These are phyloP conservation scores for Leucopsar rothschildi DNA, from an alignment of 2,113 vertebrate genomes.

Conservation along the genomic window DNA sequence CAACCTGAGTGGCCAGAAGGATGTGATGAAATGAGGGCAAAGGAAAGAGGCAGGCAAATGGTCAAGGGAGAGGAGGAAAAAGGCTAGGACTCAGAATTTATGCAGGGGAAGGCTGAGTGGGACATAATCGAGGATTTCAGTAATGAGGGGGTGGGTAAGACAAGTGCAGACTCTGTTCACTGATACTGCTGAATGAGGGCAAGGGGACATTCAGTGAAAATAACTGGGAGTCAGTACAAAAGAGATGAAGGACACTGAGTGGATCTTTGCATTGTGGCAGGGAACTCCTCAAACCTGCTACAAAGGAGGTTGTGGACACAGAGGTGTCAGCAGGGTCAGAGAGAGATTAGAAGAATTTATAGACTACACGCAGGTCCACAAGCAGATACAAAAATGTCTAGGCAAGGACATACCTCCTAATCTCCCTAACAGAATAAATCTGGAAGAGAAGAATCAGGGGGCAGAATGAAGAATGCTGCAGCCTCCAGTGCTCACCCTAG, in stretches of 20 bases:
- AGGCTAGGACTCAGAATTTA: not conserved
- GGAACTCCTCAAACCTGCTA: not conserved
- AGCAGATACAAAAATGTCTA: not conserved
- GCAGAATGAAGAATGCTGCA: not conserved
- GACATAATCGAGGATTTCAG: not conserved
- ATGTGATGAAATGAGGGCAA: not conserved
- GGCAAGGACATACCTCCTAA: not conserved
- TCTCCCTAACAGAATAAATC: not conserved
- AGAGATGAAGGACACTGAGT: not conserved
- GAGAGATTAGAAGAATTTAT: not conserved
- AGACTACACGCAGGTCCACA: not conserved
- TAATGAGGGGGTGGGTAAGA: not conserved
- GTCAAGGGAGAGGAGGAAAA: not conserved
- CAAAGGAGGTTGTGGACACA: not conserved
- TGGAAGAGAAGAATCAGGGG: not conserved
- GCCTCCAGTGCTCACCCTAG: not conserved
- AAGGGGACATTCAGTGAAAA: not conserved
- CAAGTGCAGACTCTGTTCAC: not conserved
- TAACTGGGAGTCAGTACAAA: not conserved
- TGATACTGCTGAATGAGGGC: not conserved
- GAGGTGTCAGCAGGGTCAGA: not conserved
- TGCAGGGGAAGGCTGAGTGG: not conserved
- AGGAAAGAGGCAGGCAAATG: not conserved
- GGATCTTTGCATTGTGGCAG: not conserved
- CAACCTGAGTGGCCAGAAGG: not conserved